Evolutionary conservation across 2,797 vertebrate genomes (phyloP).

Genomic region (Lacerta bilineata): DNA sequence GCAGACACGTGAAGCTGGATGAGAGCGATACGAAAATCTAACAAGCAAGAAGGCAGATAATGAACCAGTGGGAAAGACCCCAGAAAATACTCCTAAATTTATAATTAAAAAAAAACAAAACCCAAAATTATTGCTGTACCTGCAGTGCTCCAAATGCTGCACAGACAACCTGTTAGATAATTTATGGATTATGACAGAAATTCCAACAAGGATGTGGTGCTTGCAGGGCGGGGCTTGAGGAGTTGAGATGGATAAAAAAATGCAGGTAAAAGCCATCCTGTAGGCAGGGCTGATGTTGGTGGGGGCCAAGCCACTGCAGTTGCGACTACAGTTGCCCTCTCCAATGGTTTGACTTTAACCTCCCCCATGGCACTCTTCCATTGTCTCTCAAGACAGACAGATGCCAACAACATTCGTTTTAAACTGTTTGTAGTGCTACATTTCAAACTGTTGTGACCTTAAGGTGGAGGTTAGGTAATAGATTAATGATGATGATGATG

Average conservation of each 20-base stretch:
- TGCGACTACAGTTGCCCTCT: not conserved
- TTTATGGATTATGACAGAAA: not conserved
- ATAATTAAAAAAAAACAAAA: accelerated
- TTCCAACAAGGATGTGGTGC: not conserved
- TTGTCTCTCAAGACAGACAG: no score
- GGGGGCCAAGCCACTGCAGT: no score
- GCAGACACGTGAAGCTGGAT: constrained; percentile 90
- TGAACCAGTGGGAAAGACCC: not conserved
- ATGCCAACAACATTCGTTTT: no score
- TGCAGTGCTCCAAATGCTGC: not conserved
- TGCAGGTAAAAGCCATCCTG: not conserved
- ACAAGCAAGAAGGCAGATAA: constrained; percentile 52
- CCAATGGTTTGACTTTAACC: no score
- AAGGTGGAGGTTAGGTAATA: no score
- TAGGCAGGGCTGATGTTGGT: not conserved
- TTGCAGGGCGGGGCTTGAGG: accelerated
- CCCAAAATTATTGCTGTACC: not conserved
- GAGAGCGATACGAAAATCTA: constrained; percentile 93
- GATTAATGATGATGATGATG: no score
- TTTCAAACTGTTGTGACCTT: no score
- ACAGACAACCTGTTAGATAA: not conserved
- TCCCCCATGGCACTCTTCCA: no score
- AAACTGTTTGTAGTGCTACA: no score
- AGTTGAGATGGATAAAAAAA: not conserved
- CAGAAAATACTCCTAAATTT: constrained; percentile 7